phyloP scores from a whole-genome alignment of 2,888 invertebrate species.

The Seira musarum region DNA sequence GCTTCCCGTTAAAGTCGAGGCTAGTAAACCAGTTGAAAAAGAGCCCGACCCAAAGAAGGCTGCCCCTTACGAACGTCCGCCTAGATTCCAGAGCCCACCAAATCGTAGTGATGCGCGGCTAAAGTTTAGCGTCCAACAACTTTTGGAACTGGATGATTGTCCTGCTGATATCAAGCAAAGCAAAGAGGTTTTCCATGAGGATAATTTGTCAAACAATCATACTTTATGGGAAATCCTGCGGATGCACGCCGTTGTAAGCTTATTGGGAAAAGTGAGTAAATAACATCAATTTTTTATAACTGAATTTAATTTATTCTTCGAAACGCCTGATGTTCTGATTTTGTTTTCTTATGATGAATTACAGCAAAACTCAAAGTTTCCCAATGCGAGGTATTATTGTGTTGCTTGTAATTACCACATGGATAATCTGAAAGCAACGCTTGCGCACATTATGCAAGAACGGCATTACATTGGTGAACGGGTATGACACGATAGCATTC shows the following conservation, averaged over 20 bases:
- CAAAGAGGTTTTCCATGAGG: conserved; percentile 32
- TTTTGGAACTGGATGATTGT: conserved; percentile 52
- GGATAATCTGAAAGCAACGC: conserved; percentile 58
- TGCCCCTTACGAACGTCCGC: conserved; percentile 27
- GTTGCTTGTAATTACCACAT: conserved; percentile 66
- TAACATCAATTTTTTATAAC: no score
- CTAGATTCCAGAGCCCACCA: conserved; percentile 24
- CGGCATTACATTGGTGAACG: conserved; percentile 60
- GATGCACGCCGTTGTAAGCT: conserved; percentile 33
- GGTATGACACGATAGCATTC: conserved; percentile 48
- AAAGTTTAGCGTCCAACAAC: no score
- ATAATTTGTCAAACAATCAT: neutral
- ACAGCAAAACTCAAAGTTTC: conserved; percentile 66
- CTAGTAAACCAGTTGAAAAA: no score
- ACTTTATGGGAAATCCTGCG: conserved; percentile 27
- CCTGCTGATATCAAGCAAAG: conserved; percentile 46
- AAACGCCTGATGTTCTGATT: no score
- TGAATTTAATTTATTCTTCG: no score
- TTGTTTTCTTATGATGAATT: conserved; percentile 22
- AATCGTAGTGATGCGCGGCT: no score
- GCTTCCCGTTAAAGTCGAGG: no score
- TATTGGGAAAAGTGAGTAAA: conserved; percentile 42
- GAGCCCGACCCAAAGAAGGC: neutral
- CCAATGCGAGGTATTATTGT: conserved; percentile 65
- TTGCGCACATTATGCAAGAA: conserved; percentile 62